phyloP scores from a whole-genome alignment of 1,140 invertebrate genomes.

The Sinella curviseta region DNA sequence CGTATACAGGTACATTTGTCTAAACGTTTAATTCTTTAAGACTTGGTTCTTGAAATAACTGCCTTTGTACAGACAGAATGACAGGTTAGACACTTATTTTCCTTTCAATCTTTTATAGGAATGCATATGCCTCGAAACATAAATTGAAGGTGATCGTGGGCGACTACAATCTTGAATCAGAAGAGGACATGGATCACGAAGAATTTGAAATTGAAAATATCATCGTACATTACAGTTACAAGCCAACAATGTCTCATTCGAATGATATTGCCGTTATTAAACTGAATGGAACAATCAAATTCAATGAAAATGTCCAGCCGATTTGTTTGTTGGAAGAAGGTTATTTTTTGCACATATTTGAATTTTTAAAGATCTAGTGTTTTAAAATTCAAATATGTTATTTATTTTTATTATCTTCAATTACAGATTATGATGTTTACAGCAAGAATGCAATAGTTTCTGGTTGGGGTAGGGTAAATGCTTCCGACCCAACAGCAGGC shows the following conservation, averaged over 20 bases:
- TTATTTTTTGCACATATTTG: not conserved
- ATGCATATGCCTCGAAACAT: constrained; percentile 25
- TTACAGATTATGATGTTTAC: constrained; percentile 2
- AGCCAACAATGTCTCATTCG: constrained; percentile 36
- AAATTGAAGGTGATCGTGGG: constrained; percentile 40
- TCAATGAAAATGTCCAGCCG: constrained; percentile 30
- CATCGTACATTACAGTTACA: constrained; percentile 43
- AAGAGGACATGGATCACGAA: constrained; percentile 28
- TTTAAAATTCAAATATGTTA: not conserved
- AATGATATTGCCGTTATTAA: constrained; percentile 46
- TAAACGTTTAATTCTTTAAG: too few relatives aligned
- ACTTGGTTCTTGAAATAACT: too few relatives aligned
- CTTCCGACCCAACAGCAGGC: not conserved
- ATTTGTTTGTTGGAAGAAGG: constrained; percentile 34
- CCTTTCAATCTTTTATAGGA: constrained; percentile 26
- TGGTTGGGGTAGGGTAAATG: constrained; percentile 42
- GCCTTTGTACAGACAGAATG: too few relatives aligned
- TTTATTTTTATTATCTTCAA: not conserved
- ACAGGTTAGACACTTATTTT: too few relatives aligned
- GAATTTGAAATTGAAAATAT: constrained; percentile 31
- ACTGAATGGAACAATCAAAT: constrained; percentile 31
- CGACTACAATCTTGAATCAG: constrained; percentile 30
- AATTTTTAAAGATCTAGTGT: not conserved
- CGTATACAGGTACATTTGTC: constrained; percentile 49
- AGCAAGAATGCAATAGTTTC: constrained; percentile 26